These are phyloP conservation scores for Bothrops jararaca DNA, from an alignment of 2,113 vertebrate genomes.

Conservation along the genomic window DNA sequence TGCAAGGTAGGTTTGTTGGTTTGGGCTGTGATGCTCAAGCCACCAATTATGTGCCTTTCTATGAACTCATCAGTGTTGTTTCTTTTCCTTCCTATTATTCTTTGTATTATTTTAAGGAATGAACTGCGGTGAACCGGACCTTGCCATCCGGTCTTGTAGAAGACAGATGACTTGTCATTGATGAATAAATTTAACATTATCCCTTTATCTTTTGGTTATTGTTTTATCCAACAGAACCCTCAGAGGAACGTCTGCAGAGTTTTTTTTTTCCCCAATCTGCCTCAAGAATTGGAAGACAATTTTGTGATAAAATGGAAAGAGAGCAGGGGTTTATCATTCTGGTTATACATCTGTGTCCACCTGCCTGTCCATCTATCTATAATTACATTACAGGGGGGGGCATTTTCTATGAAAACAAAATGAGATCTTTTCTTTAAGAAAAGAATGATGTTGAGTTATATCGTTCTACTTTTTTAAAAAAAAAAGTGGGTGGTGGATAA, in stretches of 20 bases:
- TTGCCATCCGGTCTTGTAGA: background rate
- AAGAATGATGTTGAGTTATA: background rate
- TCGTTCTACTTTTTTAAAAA: background rate
- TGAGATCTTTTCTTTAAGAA: background rate
- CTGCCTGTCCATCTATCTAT: background rate
- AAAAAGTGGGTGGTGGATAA: background rate
- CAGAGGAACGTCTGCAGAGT: background rate
- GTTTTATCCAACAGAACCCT: background rate
- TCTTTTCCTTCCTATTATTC: background rate
- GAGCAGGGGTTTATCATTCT: background rate
- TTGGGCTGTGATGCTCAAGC: background rate
- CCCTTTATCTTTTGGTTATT: background rate
- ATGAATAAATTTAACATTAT: background rate
- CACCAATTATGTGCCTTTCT: background rate
- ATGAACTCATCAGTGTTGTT: accelerated
- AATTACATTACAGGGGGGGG: background rate
- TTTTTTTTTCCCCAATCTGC: background rate
- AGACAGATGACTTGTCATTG: background rate
- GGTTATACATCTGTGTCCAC: background rate
- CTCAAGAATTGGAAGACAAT: background rate
- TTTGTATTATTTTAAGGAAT: background rate
- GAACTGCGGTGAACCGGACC: background rate
- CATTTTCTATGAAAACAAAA: background rate
- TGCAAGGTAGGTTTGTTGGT: accelerated
- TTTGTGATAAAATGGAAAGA: background rate